Evolutionary conservation across 1,140 invertebrate genomes (phyloP).

Genomic region (Penaeus indicus): DNA sequence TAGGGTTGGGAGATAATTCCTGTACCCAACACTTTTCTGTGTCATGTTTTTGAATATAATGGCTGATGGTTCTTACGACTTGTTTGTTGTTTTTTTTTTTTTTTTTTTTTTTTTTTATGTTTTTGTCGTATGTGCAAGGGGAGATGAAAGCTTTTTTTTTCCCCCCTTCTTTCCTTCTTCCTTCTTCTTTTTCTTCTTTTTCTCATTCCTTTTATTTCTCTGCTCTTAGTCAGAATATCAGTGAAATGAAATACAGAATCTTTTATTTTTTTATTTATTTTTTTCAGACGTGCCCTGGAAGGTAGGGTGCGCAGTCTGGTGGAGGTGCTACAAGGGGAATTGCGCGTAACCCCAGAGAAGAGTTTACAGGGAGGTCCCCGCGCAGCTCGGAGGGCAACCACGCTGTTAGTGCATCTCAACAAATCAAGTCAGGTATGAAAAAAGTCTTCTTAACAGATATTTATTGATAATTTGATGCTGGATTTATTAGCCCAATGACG

Average conservation of each 20-base stretch:
- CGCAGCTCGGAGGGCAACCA: slow-evolving; percentile 86
- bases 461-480: background rate
- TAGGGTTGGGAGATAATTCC: too few relatives aligned
- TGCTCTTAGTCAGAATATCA: background rate
- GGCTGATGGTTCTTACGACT: too few relatives aligned
- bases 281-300: slow-evolving; percentile 61
- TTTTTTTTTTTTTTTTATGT: too few relatives aligned
- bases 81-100: too few relatives aligned
- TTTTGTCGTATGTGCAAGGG: too few relatives aligned
- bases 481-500: too few relatives aligned
- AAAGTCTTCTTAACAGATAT: background rate
- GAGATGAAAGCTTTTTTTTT: too few relatives aligned
- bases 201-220: too few relatives aligned
- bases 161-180: too few relatives aligned
- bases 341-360: slow-evolving; percentile 88
- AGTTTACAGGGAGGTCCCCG: slow-evolving; percentile 93
- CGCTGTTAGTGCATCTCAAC: slow-evolving; percentile 88
- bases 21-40: too few relatives aligned
- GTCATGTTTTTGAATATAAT: too few relatives aligned
- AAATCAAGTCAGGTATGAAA: slow-evolving; percentile 74
- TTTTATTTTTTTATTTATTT: background rate
- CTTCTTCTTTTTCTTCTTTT: too few relatives aligned
- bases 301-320: slow-evolving; percentile 71
- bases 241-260: background rate
- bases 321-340: slow-evolving; percentile 88